Base-by-base conservation (phyloP, 2,113 vertebrate genomes). In the Junco hyemalis region DNA sequence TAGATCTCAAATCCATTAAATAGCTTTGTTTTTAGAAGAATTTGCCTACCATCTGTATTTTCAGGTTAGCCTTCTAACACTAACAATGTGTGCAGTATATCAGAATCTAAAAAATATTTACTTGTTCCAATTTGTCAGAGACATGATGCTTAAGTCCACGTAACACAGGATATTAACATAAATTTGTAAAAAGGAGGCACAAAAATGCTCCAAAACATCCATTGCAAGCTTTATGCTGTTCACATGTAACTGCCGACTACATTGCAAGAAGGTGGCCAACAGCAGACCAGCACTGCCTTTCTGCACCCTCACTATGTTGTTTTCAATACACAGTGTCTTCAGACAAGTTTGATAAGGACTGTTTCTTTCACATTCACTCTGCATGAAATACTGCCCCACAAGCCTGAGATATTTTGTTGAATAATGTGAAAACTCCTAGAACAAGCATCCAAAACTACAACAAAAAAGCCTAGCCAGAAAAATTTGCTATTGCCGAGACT, bases 101-200 rank as follows among this genome's bases (percentile, higher is more conserved):
- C 23, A 68, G 60, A 81, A 85, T 40, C 8, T 36, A 48, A 86
- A 86, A 85, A 57, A 21, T 6, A 1, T 35, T 61, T 86, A 19
- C 33, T 45, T 21, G 5, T 1, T 8, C 14, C 6, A 63, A 2
- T 80, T 78, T 7, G 1, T 66, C 18, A 0, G 0, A 81, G 19
- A 35, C 0, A 0, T 17, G 7, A n/a, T 3, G 2, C 14, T 64
- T 65, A 31, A 60, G 29, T 48, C 19, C 2, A 50, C 11, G 3
- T 64, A 79, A 81, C 21, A 26, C 5, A 42, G 1, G 2, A 3
- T 56, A 60, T 71, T 63, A n/a, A 25, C 2, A 76, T 22, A 70
- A 81, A 81, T 35, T 38, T 50, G 6, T n/a, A 47, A 44, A 80
- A 23, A 79, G 5, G 2, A 51, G 5, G 29, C 31, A 44, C 14